phyloP scores from a whole-genome alignment of 1,140 invertebrate genomes.

The Solenopsis invicta region DNA sequence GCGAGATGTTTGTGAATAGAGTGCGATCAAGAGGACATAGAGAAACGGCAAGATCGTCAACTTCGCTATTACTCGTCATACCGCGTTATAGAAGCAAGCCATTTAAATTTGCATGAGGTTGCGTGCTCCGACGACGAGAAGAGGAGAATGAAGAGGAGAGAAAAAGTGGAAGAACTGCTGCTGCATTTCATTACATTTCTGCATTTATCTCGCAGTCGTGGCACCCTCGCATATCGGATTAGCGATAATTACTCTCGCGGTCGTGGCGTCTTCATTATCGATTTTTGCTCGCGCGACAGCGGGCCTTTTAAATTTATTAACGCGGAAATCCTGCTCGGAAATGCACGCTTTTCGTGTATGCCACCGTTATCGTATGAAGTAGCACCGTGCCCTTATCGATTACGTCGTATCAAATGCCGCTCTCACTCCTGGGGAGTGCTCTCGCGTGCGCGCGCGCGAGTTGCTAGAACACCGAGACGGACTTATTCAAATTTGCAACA shows the following conservation, averaged over 20 bases:
- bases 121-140: neutral
- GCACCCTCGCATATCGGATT: constrained; percentile 26
- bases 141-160: neutral
- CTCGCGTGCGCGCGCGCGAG: neutral
- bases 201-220: constrained; percentile 13
- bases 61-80: constrained; percentile 22
- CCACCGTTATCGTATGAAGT: neutral
- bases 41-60: constrained; percentile 10
- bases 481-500: constrained; percentile 61
- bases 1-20: neutral
- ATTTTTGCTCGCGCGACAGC: neutral
- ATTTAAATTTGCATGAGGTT: constrained; percentile 46
- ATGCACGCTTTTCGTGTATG: constrained; percentile 5
- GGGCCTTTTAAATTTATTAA: constrained; percentile 39
- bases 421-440: constrained; percentile 4
- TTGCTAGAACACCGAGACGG: neutral
- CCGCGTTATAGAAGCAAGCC: constrained; percentile 26
- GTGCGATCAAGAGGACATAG: constrained; percentile 11
- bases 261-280: constrained; percentile 14
- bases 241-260: constrained; percentile 42
- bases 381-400: constrained; percentile 41
- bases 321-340: constrained; percentile 20
- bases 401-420: constrained; percentile 42
- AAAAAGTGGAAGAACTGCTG: constrained; percentile 3
- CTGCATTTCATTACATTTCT: constrained; percentile 44